A percentile compares a stretch with the other conserved stretches of the same genome.
These are phyloP conservation scores for Pseudococcus viburni DNA, from an alignment of 2,888 invertebrate genomes.

Conservation along the genomic window DNA sequence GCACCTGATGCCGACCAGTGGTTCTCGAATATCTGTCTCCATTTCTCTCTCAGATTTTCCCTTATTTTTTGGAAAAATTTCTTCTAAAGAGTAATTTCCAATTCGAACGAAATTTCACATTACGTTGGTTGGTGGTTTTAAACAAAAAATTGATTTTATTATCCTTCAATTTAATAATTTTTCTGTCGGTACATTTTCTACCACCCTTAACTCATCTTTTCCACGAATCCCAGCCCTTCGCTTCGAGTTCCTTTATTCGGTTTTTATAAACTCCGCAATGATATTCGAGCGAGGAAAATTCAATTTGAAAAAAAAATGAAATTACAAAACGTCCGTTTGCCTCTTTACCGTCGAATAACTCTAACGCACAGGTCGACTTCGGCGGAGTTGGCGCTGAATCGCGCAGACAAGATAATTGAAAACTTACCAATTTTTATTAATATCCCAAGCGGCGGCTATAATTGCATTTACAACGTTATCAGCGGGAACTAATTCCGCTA, in stretches of 20 bases:
- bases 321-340: not conserved
- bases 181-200: too few species aligned
- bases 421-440: constrained; percentile 70
- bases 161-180: too few species aligned
- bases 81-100: too few species aligned
- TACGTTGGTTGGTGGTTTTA: too few species aligned
- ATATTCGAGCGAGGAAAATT: not conserved
- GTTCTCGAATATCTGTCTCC: too few species aligned
- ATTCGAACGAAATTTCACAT: too few species aligned
- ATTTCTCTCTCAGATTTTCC: too few species aligned
- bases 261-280: not conserved
- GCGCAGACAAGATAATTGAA: constrained; percentile 7
- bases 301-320: not conserved
- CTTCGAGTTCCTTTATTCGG: not conserved
- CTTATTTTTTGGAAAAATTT: too few species aligned
- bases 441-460: constrained; percentile 74
- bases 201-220: not conserved
- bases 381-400: not conserved
- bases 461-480: constrained; percentile 73
- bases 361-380: too few species aligned
- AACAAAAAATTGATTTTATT: too few species aligned
- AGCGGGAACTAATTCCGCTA: constrained; percentile 80
- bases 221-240: not conserved
- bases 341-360: not conserved
- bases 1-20: not conserved